Percentiles rank a stretch among this genome's conserved stretches.
These are phyloP conservation scores for Sphenopsis melanotis DNA, from an alignment of 2,797 vertebrate genomes.

Conservation along the genomic window DNA sequence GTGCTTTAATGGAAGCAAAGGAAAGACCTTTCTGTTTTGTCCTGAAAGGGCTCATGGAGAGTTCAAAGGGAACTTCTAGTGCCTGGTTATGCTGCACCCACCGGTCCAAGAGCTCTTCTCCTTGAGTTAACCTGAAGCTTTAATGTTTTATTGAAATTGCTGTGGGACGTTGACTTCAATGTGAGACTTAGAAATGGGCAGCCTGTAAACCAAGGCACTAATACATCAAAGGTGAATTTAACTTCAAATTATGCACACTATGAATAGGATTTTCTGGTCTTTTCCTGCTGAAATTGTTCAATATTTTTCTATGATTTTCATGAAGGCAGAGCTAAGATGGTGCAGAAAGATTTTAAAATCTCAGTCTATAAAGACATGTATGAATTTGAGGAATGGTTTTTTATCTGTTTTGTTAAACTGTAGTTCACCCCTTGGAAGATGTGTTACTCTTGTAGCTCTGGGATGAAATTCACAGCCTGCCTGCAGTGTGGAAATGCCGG, in stretches of 20 bases:
- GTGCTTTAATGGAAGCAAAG: not conserved
- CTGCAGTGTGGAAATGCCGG: too few species aligned
- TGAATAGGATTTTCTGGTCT: not conserved
- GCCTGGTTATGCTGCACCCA: not conserved
- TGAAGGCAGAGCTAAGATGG: not conserved
- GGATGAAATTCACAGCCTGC: too few species aligned
- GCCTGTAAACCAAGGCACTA: not conserved
- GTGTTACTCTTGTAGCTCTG: too few species aligned
- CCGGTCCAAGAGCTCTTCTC: not conserved
- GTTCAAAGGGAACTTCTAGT: not conserved
- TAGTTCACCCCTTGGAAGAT: too few species aligned
- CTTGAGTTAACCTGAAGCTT: not conserved
- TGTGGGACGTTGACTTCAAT: not conserved
- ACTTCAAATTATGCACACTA: not conserved
- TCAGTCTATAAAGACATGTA: too few species aligned
- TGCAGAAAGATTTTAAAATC: not conserved
- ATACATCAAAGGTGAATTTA: not conserved
- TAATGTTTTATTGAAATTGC: not conserved
- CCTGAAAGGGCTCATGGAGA: not conserved
- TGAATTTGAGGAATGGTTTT: too few species aligned
- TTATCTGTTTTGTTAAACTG: too few species aligned
- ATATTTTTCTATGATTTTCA: not conserved
- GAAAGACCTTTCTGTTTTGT: not conserved
- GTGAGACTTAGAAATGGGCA: not conserved
- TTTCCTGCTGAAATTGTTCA: not conserved